Conservation (phyloP, 2,797 vertebrate genomes). For the Tauraco hartlaubi region DNA sequence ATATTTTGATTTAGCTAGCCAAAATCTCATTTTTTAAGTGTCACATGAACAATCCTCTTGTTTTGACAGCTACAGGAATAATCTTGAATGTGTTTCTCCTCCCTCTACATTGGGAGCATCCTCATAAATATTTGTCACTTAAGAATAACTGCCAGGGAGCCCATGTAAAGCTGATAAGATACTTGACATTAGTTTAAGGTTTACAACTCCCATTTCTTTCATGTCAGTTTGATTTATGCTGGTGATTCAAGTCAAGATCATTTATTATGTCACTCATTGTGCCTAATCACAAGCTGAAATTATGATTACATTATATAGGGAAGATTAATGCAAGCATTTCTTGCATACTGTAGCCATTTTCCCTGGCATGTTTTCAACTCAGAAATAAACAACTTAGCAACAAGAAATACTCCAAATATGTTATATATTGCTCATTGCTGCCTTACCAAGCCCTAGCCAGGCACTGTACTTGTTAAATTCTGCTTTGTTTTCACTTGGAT, state of each 20-base stretch:
- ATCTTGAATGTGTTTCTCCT: conserved; percentile 32
- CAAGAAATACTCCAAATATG: not conserved
- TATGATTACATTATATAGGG: conserved; percentile 53
- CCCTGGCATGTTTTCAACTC: not conserved
- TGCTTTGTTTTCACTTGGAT: conserved; percentile 39
- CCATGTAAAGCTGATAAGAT: conserved; percentile 41
- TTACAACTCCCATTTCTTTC: conserved; percentile 46
- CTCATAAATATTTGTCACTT: conserved; percentile 41
- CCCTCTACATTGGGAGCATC: conserved; percentile 6
- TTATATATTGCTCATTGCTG: not conserved
- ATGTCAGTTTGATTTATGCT: conserved; percentile 48
- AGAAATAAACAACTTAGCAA: conserved; percentile 48
- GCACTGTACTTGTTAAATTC: conserved; percentile 5
- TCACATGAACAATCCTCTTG: conserved; percentile 50
- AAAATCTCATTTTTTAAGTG: conserved; percentile 49
- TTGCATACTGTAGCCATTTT: not conserved
- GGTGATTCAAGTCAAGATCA: not conserved
- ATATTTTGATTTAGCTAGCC: conserved; percentile 50
- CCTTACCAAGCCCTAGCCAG: not conserved
- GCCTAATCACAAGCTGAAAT: conserved; percentile 41
- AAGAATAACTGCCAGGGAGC: conserved; percentile 23
- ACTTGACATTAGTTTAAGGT: conserved; percentile 26
- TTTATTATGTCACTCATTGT: conserved; percentile 41
- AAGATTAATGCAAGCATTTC: not conserved
- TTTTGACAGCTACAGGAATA: conserved; percentile 62